phyloP scores from a whole-genome alignment of 2,113 vertebrate species.

The Macrotis lagotis region DNA sequence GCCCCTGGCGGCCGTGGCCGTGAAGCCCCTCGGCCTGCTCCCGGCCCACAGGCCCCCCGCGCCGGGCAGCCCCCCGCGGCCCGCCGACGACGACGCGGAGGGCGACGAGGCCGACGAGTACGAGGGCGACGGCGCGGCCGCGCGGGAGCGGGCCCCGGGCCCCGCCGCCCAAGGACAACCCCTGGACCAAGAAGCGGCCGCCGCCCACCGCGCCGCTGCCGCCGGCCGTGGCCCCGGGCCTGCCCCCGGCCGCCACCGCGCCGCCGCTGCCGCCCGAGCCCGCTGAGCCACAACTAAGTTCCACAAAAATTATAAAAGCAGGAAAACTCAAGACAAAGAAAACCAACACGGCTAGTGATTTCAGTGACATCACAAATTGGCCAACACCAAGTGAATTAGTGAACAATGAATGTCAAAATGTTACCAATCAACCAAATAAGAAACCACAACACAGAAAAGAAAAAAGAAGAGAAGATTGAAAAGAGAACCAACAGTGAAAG shows the following conservation, averaged over 20 bases:
- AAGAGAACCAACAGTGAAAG: constrained; percentile 88
- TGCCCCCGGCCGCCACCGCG: constrained; percentile 44
- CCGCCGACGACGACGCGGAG: constrained; percentile 20
- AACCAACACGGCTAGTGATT: constrained; percentile 91
- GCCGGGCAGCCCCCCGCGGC: constrained; percentile 39
- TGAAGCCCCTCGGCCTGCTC: constrained; percentile 70
- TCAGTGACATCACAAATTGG: constrained; percentile 95
- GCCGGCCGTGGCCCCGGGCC: constrained; percentile 51
- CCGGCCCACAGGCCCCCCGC: constrained; percentile 67
- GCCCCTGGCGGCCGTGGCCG: constrained; percentile 74
- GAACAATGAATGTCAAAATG: constrained; percentile 89
- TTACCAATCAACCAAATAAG: constrained; percentile 85
- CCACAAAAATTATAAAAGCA: constrained; percentile 89
- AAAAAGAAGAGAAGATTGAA: constrained; percentile 87
- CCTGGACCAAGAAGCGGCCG: constrained; percentile 89
- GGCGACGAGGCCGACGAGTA: constrained; percentile 45
- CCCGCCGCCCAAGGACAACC: constrained; percentile 91
- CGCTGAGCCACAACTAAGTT: constrained; percentile 89
- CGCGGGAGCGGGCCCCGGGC: constrained; percentile 36
- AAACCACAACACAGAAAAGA: constrained; percentile 86
- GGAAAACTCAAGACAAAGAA: constrained; percentile 90
- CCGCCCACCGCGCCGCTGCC: constrained; percentile 70
- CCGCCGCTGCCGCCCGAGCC: too few relatives aligned
- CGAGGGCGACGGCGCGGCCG: constrained; percentile 73
- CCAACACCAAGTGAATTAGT: constrained; percentile 95